A percentile compares a stretch with the other conserved stretches of the same genome.
Conservation (phyloP, 2,888 invertebrate species). For the Campoplex capitator region DNA sequence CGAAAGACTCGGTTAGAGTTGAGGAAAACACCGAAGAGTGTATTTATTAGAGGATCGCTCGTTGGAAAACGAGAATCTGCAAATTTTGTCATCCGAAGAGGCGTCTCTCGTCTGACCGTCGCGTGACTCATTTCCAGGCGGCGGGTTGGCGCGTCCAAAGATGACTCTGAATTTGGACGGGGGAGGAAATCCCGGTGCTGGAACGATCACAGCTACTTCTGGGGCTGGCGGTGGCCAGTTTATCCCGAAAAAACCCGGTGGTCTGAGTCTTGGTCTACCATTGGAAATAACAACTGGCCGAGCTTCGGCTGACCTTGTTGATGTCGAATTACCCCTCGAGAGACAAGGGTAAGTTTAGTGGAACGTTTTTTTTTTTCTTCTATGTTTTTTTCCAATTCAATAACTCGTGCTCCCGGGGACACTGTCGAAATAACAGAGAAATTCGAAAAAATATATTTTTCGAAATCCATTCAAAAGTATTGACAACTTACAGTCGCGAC, state of each 20-base stretch:
- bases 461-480: no score
- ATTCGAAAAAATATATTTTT: no score
- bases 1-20: constrained; percentile 34
- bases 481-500: no score
- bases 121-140: constrained; percentile 82
- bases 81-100: constrained; percentile 52
- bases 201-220: constrained; percentile 82
- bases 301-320: constrained; percentile 91
- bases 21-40: constrained; percentile 3
- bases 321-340: constrained; percentile 92
- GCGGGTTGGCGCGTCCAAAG: constrained; percentile 87
- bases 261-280: constrained; percentile 84
- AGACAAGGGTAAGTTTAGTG: constrained; percentile 91
- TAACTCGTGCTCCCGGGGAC: no score
- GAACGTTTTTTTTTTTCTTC: not conserved
- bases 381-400: not conserved
- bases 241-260: constrained; percentile 83
- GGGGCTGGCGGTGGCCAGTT: constrained; percentile 77
- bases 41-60: constrained; percentile 23
- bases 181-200: constrained; percentile 85
- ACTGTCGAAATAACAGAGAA: no score
- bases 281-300: constrained; percentile 85
- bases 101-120: constrained; percentile 76
- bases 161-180: constrained; percentile 89
- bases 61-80: constrained; percentile 21